These are phyloP conservation scores for Limnephilus auricula DNA, from an alignment of 2,888 invertebrate species.

Conservation along the genomic window DNA sequence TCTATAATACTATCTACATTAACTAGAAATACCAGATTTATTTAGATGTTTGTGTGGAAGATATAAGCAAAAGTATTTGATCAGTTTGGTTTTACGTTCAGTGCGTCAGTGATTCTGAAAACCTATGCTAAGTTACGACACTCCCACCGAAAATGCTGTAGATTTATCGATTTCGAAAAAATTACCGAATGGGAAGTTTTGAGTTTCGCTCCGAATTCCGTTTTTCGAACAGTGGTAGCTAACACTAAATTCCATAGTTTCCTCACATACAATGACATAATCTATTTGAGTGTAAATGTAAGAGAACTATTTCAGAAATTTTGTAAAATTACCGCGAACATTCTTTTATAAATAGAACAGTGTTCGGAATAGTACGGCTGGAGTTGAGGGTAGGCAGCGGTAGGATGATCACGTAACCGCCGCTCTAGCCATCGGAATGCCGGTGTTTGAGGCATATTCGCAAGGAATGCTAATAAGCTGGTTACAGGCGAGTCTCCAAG, in stretches of 20 bases:
- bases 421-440: constrained; percentile 42
- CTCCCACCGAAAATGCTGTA: too few relatives aligned
- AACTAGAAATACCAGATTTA: too few relatives aligned
- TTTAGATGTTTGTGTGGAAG: too few relatives aligned
- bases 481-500: constrained; percentile 5
- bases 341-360: not conserved
- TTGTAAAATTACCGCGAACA: not conserved
- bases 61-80: too few relatives aligned
- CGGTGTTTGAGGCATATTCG: constrained; percentile 23
- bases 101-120: too few relatives aligned
- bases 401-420: constrained; percentile 31
- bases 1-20: too few relatives aligned
- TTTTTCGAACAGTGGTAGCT: too few relatives aligned
- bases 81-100: too few relatives aligned
- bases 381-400: not conserved
- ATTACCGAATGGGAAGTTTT: too few relatives aligned
- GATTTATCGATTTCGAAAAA: too few relatives aligned
- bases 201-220: too few relatives aligned
- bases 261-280: not conserved
- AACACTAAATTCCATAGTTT: not conserved
- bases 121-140: too few relatives aligned
- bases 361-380: not conserved
- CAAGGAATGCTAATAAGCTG: constrained; percentile 45
- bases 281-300: not conserved
- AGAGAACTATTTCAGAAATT: not conserved